These are phyloP conservation scores for Nebria salina DNA, from an alignment of 2,888 invertebrate species.

Conservation along the genomic window DNA sequence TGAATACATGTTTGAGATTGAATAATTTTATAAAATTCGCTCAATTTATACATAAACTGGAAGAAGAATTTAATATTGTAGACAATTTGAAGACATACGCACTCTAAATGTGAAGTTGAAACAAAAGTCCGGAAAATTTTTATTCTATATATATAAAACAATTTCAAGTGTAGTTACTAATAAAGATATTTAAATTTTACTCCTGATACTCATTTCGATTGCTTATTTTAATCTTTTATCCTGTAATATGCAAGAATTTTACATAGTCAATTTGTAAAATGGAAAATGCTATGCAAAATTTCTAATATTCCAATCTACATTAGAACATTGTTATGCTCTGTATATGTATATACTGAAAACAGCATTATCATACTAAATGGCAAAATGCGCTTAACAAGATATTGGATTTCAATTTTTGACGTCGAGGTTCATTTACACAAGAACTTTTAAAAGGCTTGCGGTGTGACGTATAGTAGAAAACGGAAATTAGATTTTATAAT, in stretches of 20 bases:
- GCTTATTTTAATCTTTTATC: no score
- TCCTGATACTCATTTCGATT: no score
- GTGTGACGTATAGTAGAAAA: not conserved
- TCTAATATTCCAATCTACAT: not conserved
- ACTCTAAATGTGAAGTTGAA: no score
- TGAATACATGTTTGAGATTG: no score
- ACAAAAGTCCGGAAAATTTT: no score
- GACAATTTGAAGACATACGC: no score
- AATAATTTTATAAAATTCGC: no score
- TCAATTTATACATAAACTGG: no score
- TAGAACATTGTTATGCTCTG: not conserved
- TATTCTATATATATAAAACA: no score
- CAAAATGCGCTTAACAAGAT: conserved; percentile 10
- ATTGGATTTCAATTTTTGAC: conserved; percentile 20
- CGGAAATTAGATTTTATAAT: conserved; percentile 11
- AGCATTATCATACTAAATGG: conserved; percentile 14
- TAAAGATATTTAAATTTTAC: no score
- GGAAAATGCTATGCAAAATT: not conserved
- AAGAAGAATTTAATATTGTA: no score
- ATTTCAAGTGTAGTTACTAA: no score
- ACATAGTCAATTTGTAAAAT: not conserved
- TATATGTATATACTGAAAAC: not conserved
- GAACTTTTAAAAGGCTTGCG: conserved; percentile 9
- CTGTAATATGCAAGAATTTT: not conserved
- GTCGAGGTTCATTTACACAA: conserved; percentile 13